phyloP scores from a whole-genome alignment of 2,888 invertebrate genomes.

The Panopea generosa region DNA sequence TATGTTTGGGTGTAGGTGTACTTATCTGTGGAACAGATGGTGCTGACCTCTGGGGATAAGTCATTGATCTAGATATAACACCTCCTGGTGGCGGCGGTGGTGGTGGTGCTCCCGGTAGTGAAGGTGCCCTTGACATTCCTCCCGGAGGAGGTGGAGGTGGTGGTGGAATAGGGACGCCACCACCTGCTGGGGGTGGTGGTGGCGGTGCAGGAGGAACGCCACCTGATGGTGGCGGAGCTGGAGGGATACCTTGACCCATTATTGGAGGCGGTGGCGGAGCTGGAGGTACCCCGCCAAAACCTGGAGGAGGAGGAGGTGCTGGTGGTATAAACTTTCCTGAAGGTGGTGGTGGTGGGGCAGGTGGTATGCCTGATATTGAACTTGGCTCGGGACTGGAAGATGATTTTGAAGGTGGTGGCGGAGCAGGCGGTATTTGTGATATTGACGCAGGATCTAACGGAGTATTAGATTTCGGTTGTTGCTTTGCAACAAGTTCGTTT shows the following conservation, averaged over 20 bases:
- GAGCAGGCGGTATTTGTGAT: conserved; percentile 50
- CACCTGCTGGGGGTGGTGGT: conserved; percentile 72
- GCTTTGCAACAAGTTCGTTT: conserved; percentile 34
- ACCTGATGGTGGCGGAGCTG: conserved; percentile 70
- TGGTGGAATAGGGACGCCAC: too few species aligned
- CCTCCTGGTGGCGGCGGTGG: conserved; percentile 70
- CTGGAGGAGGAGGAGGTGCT: conserved; percentile 85
- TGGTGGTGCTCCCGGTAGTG: conserved; percentile 76
- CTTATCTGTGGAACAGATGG: conserved; percentile 62
- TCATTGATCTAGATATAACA: conserved; percentile 27
- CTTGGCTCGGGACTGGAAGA: conserved; percentile 77
- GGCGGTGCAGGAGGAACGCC: conserved; percentile 56
- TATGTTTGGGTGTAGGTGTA: conserved; percentile 96
- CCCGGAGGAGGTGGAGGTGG: conserved; percentile 78
- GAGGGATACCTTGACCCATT: conserved; percentile 84
- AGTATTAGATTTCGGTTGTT: background rate
- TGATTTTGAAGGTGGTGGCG: conserved; percentile 68
- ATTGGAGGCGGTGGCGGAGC: conserved; percentile 81
- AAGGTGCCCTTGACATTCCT: conserved; percentile 36
- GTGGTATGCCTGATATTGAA: conserved; percentile 36
- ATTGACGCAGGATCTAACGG: too few species aligned
- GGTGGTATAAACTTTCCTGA: background rate
- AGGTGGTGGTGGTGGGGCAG: conserved; percentile 47
- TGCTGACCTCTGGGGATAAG: conserved; percentile 48
- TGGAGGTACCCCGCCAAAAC: conserved; percentile 69